These are phyloP conservation scores for Galeopterus variegatus DNA, from an alignment of 2,113 vertebrate species.

Conservation along the genomic window DNA sequence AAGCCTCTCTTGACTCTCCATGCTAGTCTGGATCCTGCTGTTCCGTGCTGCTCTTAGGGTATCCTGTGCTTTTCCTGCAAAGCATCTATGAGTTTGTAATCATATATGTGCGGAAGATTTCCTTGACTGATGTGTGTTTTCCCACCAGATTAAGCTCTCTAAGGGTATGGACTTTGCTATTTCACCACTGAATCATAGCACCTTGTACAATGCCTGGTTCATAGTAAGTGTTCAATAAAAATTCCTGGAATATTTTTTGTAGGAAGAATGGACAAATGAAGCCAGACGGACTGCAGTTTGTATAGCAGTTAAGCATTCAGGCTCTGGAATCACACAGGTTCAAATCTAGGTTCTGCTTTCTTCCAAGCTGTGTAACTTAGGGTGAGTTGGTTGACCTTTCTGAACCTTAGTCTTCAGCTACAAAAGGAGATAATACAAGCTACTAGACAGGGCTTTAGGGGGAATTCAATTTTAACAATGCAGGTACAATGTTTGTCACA, in stretches of 20 bases:
- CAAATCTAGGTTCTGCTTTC: not conserved
- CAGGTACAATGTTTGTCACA: not conserved
- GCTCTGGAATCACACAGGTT: conserved; percentile 7
- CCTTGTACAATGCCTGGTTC: not conserved
- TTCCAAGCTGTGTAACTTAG: not conserved
- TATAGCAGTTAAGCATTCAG: not conserved
- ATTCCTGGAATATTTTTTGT: not conserved
- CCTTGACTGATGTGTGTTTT: not conserved
- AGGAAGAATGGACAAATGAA: not conserved
- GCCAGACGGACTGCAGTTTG: not conserved
- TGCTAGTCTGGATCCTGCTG: not conserved
- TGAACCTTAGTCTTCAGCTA: not conserved
- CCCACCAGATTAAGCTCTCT: not conserved
- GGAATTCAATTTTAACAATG: not conserved
- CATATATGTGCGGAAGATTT: not conserved
- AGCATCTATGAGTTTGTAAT: not conserved
- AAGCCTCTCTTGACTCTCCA: not conserved
- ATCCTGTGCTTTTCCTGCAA: not conserved
- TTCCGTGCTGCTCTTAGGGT: not conserved
- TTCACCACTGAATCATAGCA: not conserved
- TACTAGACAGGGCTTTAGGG: not conserved
- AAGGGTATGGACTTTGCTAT: not conserved
- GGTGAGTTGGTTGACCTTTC: not conserved
- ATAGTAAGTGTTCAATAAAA: not conserved
- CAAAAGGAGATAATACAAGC: not conserved